Evolutionary conservation across 35 echinoderm and acorn worm genomes (phyloP).

Genomic region (Ophiothrix spiculata): DNA sequence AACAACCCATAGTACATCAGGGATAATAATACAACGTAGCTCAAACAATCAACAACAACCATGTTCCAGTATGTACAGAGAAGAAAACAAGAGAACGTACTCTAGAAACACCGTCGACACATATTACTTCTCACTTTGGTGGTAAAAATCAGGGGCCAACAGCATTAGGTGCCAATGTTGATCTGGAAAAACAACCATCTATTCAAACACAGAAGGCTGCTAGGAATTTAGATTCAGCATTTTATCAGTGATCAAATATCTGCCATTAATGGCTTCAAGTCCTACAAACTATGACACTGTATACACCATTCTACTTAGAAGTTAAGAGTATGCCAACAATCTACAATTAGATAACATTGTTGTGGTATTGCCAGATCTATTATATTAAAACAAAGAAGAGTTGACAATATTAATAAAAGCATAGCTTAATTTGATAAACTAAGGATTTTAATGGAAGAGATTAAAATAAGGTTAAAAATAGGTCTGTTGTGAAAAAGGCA

Average conservation of each 20-base stretch:
- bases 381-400: no score
- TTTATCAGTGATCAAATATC: constrained; percentile 27
- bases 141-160: constrained; percentile 33
- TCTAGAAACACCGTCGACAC: constrained; percentile 19
- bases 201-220: not conserved
- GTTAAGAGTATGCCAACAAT: constrained; percentile 27
- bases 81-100: constrained; percentile 14
- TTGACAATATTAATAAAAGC: no score
- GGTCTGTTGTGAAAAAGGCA: no score
- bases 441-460: no score
- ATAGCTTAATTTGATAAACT: no score
- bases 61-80: not conserved
- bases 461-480: no score
- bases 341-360: constrained; percentile 27
- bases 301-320: constrained; percentile 35
- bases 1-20: constrained; percentile 78
- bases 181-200: not conserved
- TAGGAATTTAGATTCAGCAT: not conserved
- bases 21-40: constrained; percentile 63
- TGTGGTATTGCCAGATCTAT: no score
- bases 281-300: constrained; percentile 34
- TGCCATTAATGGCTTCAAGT: constrained; percentile 48
- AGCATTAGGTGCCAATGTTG: not conserved
- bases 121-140: constrained; percentile 17
- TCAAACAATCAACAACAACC: not conserved